Evolutionary conservation across 2,888 invertebrate species (phyloP), one percentile per base, ranked within the genome.

Genomic region (Drosophila emarginata): DNA sequence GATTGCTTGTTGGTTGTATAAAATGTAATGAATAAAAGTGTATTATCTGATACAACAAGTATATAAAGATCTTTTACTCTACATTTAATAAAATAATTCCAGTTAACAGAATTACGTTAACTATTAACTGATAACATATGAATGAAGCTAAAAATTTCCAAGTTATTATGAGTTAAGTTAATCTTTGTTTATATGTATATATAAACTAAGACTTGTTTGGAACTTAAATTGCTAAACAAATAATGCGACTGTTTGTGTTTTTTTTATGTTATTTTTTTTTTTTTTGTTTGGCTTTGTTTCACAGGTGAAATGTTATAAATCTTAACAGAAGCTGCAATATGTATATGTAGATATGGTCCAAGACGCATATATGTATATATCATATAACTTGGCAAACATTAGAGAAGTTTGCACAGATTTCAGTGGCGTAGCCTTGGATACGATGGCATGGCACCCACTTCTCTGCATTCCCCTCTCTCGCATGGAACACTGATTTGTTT

Each of bases 391-490:
- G 53, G 61, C 62, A 68, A 65, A 65, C 59, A 71, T 60, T 45
- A 28, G 37, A 14, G 15, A 50, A 66, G 67, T 51, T 60, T 67
- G 86, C 83, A 78, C 80, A 83, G 81, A 81, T 81, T 81, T 74
- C 73, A 64, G 77, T 70, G 77, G 68, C 71, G 79, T 67, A 78
- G 67, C 73, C 72, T 70, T 72, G 66, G 74, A 82, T 77, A 74
- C 69, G 74, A 74, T 32, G 32, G 32, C 82, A 75, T 32, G 32
- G 32, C 32, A 32, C 32, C 32, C 28, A 28, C 28, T 32, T 32
- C 32, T 54, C 32, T 7, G n/a, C n/a, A n/a, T n/a, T n/a, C n/a
- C 4, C 4, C 32, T 32, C 11, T 32, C 2, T 32, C 9, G 11
- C 9, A 9, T 32, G 32, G 32, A 32, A 45, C 45, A 45, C 45